Conservation (phyloP, 2,888 invertebrate species). For the Brachyptera risi region DNA sequence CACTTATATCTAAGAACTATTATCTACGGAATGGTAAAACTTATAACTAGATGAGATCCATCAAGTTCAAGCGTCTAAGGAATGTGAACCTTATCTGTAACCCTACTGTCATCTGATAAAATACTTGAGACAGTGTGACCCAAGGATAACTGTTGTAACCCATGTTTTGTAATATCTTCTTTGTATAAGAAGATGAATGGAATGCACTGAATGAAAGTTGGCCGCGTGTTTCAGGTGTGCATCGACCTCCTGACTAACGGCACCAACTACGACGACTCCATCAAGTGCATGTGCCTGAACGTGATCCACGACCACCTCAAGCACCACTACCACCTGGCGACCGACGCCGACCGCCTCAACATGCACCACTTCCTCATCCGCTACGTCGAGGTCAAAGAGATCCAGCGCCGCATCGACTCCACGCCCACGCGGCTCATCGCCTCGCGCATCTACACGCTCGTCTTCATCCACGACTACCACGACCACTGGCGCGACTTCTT, state of each 20-base stretch:
- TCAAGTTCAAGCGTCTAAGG: too few species aligned
- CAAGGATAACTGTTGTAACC: too few species aligned
- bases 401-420: neutral
- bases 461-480: neutral
- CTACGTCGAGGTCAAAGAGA: neutral
- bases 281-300: neutral
- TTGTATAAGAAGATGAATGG: too few species aligned
- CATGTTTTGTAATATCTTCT: too few species aligned
- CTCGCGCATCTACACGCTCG: neutral
- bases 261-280: neutral
- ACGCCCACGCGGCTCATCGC: neutral
- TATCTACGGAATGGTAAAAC: too few species aligned
- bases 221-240: too few species aligned
- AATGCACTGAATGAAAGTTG: too few species aligned
- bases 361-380: neutral
- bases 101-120: too few species aligned
- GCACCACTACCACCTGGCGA: neutral
- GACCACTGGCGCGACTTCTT: neutral
- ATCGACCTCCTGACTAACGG: neutral
- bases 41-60: too few species aligned
- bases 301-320: neutral
- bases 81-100: too few species aligned
- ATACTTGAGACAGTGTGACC: too few species aligned
- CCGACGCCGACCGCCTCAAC: neutral
- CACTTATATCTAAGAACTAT: too few species aligned